Percentiles rank a stretch among this genome's conserved stretches.
These are phyloP conservation scores for Lepidostoma basale DNA, from an alignment of 1,140 invertebrate species.

Conservation along the genomic window DNA sequence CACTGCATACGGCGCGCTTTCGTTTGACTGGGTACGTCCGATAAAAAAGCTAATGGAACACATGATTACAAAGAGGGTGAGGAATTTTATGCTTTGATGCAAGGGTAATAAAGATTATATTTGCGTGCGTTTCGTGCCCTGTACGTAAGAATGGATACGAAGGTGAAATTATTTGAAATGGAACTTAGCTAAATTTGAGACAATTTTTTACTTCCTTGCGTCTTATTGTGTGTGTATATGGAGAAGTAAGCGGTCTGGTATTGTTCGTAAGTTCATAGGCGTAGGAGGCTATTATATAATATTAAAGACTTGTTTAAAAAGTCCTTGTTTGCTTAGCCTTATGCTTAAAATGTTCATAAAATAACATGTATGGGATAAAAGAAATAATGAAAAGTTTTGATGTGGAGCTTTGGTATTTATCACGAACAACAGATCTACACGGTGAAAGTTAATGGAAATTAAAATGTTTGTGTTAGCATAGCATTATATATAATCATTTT, in stretches of 20 bases:
- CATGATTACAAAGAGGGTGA: neutral
- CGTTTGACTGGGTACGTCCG: neutral
- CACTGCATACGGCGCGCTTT: neutral
- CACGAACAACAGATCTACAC: too few species aligned
- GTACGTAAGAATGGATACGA: slow-evolving; percentile 8
- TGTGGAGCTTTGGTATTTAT: too few species aligned
- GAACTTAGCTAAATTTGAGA: slow-evolving; percentile 25
- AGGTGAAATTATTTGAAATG: slow-evolving; percentile 31
- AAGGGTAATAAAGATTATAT: slow-evolving; percentile 32
- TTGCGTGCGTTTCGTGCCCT: slow-evolving; percentile 6
- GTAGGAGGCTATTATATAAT: too few species aligned
- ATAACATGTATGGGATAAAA: too few species aligned
- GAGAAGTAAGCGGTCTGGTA: slow-evolving; percentile 40
- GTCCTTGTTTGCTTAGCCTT: too few species aligned
- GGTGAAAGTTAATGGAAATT: too few species aligned
- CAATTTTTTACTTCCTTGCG: slow-evolving; percentile 36
- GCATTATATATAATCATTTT: too few species aligned
- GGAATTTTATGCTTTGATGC: neutral
- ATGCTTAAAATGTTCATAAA: too few species aligned
- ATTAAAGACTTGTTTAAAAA: too few species aligned
- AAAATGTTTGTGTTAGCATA: too few species aligned
- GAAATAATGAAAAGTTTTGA: too few species aligned
- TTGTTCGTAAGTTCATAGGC: slow-evolving; percentile 30
- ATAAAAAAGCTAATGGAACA: slow-evolving; percentile 11
- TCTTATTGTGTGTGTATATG: slow-evolving; percentile 40